These are phyloP conservation scores for Phortica magna DNA, from an alignment of 2,888 invertebrate species.

Conservation along the genomic window DNA sequence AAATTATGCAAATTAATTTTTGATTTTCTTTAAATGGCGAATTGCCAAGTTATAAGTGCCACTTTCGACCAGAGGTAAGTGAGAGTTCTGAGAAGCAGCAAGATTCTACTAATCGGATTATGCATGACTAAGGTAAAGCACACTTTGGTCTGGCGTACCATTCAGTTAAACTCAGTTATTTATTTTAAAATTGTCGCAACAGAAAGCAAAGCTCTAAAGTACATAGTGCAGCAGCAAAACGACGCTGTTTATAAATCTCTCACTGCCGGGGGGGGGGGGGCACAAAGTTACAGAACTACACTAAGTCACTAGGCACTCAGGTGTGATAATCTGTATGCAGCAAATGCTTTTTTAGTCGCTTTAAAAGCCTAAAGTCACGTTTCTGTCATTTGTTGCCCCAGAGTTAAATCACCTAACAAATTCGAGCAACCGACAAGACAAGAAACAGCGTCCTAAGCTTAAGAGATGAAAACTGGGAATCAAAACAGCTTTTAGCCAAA, in stretches of 20 bases:
- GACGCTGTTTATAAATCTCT: slow-evolving; percentile 1
- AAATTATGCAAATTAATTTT: slow-evolving; percentile 6
- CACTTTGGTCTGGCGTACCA: too few relatives aligned
- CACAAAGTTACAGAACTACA: not conserved
- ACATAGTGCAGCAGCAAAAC: too few relatives aligned
- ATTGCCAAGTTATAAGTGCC: not conserved
- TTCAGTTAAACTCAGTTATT: too few relatives aligned
- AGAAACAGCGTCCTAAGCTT: not conserved
- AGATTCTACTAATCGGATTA: too few relatives aligned
- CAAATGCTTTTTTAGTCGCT: not conserved
- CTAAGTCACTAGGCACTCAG: slow-evolving; percentile 24
- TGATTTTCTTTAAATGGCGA: not conserved
- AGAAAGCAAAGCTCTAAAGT: too few relatives aligned
- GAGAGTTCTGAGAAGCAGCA: too few relatives aligned
- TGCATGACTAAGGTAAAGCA: too few relatives aligned
- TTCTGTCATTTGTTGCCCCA: slow-evolving; percentile 66
- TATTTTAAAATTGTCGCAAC: too few relatives aligned
- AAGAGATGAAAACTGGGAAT: slow-evolving; percentile 11
- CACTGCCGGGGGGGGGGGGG: too few relatives aligned
- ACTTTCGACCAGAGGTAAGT: too few relatives aligned
- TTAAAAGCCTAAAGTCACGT: slow-evolving; percentile 66
- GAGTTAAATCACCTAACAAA: slow-evolving; percentile 55
- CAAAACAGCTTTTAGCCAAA: not conserved
- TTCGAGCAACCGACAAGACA: slow-evolving; percentile 14
- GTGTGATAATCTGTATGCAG: not conserved